phyloP scores from a whole-genome alignment of 1,140 invertebrate species.

The Philotrypesis tridentata region DNA sequence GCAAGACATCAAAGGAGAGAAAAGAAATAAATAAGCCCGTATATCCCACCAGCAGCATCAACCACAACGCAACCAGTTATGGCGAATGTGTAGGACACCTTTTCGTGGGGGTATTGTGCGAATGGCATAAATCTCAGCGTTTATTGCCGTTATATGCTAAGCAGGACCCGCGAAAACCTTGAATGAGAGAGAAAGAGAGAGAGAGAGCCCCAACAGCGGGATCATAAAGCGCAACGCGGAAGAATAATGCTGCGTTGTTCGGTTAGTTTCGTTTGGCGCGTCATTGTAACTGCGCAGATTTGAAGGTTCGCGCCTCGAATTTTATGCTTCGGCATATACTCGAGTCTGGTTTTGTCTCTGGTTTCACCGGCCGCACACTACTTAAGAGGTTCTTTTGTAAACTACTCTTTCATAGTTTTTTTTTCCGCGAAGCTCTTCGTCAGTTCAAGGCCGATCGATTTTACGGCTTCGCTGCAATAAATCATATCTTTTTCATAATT shows the following conservation, averaged over 20 bases:
- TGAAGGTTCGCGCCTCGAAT: slow-evolving; percentile 9
- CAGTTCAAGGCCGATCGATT: neutral
- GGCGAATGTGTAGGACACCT: neutral
- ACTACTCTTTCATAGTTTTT: neutral
- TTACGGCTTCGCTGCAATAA: too few relatives aligned
- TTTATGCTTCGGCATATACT: neutral
- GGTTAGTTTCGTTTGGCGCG: slow-evolving; percentile 23
- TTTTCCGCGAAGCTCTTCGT: neutral
- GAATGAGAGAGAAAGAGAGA: slow-evolving; percentile 3
- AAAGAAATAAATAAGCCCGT: neutral
- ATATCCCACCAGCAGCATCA: neutral
- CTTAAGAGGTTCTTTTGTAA: neutral
- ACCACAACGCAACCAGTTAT: neutral
- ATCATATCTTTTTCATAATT: too few relatives aligned
- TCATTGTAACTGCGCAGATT: slow-evolving; percentile 4
- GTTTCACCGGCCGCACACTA: neutral
- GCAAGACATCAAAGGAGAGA: neutral
- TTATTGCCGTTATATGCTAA: slow-evolving; percentile 65
- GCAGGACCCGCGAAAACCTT: slow-evolving; percentile 50
- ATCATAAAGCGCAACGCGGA: neutral
- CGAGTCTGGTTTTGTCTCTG: neutral
- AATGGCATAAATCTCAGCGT: slow-evolving; percentile 59
- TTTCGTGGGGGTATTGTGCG: slow-evolving; percentile 52
- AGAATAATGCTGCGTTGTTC: neutral
- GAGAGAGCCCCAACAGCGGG: neutral